Evolutionary conservation across 2,797 vertebrate species (phyloP), one percentile per base, ranked within the genome.

Genomic region (Pipistrellus nathusii): DNA sequence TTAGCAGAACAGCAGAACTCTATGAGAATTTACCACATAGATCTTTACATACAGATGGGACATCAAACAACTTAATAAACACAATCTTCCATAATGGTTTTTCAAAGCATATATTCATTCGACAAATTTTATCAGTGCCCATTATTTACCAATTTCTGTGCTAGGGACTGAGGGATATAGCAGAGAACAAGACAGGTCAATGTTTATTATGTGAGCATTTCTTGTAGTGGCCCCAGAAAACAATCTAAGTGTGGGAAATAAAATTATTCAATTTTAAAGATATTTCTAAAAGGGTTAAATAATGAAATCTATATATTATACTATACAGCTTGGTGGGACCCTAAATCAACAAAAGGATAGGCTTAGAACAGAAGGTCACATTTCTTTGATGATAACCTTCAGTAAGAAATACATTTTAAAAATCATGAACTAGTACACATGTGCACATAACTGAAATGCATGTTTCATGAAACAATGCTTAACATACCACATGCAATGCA

Each of bases 231-330:
- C 1, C 30, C 25, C 32, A 90, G 73, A 78, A 81, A 91, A 72
- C 85, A 77, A 76, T 10, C n/a, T 71, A 77, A 85, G 38, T 1
- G 30, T 78, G 51, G 38, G 51, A 92, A 90, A 78, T 89, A 64
- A 76, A 78, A 62, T 62, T 20, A 85, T 38, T 78, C 59, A 48
- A 68, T 92, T 82, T 94, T 90, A 85, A 87, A 88, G 64, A 75
- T 17, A 87, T 71, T 84, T 85, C 35, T 85, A 83, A 7, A 69
- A 62, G 30, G 48, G 15, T 48, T 86, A 94, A 78, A 59, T 91
- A 76, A 89, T 51, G 15, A 72, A 91, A 66, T 90, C 51, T 92
- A 46, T 66, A 38, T 7, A n/a, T n/a, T n/a, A n/a, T n/a, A n/a
- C n/a, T n/a, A 78, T 55, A 82, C 3, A 92, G 78, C 30, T 80